Evolutionary conservation across 2,797 vertebrate genomes (phyloP).

Genomic region (Lepus oiostolus): DNA sequence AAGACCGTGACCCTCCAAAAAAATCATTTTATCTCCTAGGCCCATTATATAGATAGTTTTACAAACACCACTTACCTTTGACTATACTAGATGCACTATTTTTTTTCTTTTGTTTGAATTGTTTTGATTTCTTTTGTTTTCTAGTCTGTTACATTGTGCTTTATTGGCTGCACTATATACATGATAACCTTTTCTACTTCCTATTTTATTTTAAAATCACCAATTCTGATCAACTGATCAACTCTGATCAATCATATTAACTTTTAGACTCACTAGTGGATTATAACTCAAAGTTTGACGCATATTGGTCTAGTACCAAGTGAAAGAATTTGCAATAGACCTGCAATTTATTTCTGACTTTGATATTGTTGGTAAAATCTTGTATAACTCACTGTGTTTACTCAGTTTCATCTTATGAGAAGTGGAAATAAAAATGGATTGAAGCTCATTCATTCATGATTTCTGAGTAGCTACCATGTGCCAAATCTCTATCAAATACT

Average conservation of each 20-base stretch:
- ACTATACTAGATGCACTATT: background rate
- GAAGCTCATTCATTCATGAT: background rate
- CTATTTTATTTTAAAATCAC: background rate
- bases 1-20: background rate
- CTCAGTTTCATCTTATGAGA: background rate
- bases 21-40: background rate
- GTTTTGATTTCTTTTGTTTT: background rate
- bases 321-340: constrained; percentile 17
- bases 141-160: background rate
- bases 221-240: background rate
- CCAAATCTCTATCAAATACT: background rate
- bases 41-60: background rate
- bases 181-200: background rate
- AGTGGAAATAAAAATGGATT: background rate
- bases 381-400: background rate
- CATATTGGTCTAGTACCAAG: background rate
- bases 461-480: background rate
- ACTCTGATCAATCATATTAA: background rate
- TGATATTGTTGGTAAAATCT: constrained; percentile 12
- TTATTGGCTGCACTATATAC: too few relatives aligned
- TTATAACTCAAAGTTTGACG: background rate
- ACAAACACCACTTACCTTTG: background rate
- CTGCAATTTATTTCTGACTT: constrained; percentile 22
- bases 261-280: background rate
- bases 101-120: background rate